These are phyloP conservation scores for Hycleus cichorii DNA, from an alignment of 1,140 invertebrate species.

Conservation along the genomic window DNA sequence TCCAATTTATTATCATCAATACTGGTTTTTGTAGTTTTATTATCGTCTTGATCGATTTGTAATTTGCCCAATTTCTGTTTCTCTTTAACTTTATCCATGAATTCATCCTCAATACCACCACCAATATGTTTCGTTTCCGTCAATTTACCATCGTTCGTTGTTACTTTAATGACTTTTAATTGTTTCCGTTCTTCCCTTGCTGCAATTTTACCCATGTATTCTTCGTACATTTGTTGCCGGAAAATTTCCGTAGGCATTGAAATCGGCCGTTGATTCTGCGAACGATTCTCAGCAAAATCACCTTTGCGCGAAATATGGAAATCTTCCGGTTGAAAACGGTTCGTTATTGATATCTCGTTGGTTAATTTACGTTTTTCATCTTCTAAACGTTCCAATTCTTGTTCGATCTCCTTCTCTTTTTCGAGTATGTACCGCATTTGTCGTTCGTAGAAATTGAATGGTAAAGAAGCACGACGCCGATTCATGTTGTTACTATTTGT, in stretches of 20 bases:
- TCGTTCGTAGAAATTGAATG: constrained; percentile 57
- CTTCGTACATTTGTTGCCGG: constrained; percentile 70
- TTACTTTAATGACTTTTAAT: constrained; percentile 70
- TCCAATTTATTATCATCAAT: constrained; percentile 36
- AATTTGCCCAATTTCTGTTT: constrained; percentile 36
- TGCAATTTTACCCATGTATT: constrained; percentile 69
- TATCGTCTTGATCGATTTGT: constrained; percentile 19
- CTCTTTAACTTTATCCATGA: constrained; percentile 59
- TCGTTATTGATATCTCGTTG: constrained; percentile 18
- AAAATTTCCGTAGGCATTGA: constrained; percentile 54
- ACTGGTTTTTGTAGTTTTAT: constrained; percentile 41
- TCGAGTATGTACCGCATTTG: constrained; percentile 61
- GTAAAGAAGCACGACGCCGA: constrained; percentile 50
- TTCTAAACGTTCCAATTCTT: constrained; percentile 52
- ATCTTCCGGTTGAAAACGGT: constrained; percentile 28
- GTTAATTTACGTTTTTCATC: constrained; percentile 44
- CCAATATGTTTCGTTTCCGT: neutral
- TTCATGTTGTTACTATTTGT: constrained; percentile 38
- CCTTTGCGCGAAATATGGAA: constrained; percentile 35
- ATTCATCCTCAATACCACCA: constrained; percentile 61
- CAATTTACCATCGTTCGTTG: constrained; percentile 19
- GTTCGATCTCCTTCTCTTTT: constrained; percentile 57
- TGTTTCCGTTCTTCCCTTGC: constrained; percentile 70
- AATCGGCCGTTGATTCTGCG: constrained; percentile 14
- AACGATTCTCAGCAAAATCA: constrained; percentile 25